phyloP scores from a whole-genome alignment of 2,113 vertebrate species.

The Ginglymostoma cirratum region DNA sequence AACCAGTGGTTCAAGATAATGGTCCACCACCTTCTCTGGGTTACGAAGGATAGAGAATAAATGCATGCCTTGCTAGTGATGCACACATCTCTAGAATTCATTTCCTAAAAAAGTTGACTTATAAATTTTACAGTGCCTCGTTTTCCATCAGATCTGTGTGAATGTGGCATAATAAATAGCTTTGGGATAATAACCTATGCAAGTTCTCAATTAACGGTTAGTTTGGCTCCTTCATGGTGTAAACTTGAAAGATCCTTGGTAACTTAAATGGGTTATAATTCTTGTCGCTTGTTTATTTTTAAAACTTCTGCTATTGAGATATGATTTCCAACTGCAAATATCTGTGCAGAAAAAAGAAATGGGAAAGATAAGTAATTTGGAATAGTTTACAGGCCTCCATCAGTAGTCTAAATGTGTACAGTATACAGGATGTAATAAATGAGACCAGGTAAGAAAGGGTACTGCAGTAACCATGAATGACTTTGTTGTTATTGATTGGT shows the following conservation, averaged over 20 bases:
- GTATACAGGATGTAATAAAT: too few relatives aligned
- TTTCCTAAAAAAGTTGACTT: neutral
- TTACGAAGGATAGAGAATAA: neutral
- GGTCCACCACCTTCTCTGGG: neutral
- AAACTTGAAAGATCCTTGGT: neutral
- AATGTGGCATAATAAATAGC: neutral
- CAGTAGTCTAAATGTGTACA: too few relatives aligned
- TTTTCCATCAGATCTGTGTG: neutral
- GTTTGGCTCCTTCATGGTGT: neutral
- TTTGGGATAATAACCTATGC: neutral
- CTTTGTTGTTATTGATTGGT: too few relatives aligned
- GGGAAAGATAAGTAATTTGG: too few relatives aligned
- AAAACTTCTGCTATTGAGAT: neutral
- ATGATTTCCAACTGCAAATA: neutral
- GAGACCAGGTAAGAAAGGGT: too few relatives aligned
- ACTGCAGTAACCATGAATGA: too few relatives aligned
- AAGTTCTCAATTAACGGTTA: neutral
- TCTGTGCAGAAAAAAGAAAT: too few relatives aligned
- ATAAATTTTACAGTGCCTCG: neutral
- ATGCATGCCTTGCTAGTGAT: neutral
- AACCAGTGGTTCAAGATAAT: neutral
- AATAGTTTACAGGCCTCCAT: too few relatives aligned
- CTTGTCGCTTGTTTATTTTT: neutral
- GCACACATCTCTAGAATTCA: neutral
- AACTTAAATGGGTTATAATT: neutral